phyloP scores from a whole-genome alignment of 2,888 invertebrate genomes.

The Rosalia funebris region DNA sequence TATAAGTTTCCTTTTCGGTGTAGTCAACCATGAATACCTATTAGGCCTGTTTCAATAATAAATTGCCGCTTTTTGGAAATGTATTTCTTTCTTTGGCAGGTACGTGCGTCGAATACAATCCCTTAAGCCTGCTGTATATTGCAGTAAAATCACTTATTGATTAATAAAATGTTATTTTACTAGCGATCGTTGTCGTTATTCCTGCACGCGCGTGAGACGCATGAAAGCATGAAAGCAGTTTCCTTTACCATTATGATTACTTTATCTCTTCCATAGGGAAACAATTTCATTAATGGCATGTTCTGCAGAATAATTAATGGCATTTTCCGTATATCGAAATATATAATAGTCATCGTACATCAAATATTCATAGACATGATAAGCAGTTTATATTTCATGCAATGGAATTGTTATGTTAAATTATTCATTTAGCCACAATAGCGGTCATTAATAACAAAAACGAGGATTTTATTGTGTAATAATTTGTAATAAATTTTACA shows the following conservation, averaged over 20 bases:
- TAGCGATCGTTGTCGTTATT: conserved; percentile 8
- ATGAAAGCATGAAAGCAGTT: background rate
- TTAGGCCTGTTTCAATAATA: conserved; percentile 47
- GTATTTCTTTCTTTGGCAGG: conserved; percentile 45
- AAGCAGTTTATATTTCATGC: too few relatives aligned
- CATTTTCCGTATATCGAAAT: background rate
- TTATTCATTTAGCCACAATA: too few relatives aligned
- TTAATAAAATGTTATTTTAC: conserved; percentile 30
- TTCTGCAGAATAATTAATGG: background rate
- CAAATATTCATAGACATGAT: too few relatives aligned
- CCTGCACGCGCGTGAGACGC: conserved; percentile 3
- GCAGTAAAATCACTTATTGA: conserved; percentile 41
- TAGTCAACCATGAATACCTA: conserved; percentile 47
- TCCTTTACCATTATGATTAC: conserved; percentile 3
- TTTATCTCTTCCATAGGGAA: background rate
- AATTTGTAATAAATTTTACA: too few relatives aligned
- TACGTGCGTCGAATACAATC: conserved; percentile 47
- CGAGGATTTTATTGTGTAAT: too few relatives aligned
- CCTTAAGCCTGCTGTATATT: conserved; percentile 21
- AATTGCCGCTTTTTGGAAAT: conserved; percentile 49
- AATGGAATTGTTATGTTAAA: too few relatives aligned
- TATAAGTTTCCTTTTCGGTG: conserved; percentile 35
- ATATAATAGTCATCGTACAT: too few relatives aligned
- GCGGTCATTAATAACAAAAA: too few relatives aligned
- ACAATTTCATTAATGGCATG: conserved; percentile 7